Conservation (phyloP, 2,113 vertebrate species). For the Microtus pennsylvanicus region DNA sequence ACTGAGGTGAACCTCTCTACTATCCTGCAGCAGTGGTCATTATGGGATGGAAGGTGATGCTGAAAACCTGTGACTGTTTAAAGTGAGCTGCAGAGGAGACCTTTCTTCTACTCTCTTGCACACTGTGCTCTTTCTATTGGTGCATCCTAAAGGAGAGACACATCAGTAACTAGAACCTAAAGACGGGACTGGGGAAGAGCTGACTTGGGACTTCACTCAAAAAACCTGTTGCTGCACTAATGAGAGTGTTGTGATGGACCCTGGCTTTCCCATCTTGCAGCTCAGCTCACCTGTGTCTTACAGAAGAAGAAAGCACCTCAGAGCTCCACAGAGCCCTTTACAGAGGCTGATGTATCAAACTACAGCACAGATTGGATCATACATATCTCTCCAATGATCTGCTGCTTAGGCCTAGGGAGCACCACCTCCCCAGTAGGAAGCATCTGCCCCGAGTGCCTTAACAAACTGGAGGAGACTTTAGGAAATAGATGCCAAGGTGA, state of each 20-base stretch:
- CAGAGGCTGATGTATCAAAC: not conserved
- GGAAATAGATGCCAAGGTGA: not conserved
- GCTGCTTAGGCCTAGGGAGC: not conserved
- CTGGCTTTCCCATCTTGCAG: no score
- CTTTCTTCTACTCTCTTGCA: not conserved
- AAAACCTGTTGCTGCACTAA: fast-evolving
- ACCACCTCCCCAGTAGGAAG: not conserved
- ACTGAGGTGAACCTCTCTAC: not conserved
- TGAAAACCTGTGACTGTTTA: not conserved
- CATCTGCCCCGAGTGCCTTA: not conserved
- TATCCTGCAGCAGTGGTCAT: no score
- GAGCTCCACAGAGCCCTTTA: not conserved
- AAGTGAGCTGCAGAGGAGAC: no score
- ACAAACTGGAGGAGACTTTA: not conserved
- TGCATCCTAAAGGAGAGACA: fast-evolving
- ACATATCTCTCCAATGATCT: not conserved
- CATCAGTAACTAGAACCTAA: not conserved
- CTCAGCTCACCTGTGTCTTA: not conserved
- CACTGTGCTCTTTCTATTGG: not conserved
- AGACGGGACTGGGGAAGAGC: fast-evolving
- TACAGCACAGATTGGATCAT: no score
- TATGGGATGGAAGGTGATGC: fast-evolving
- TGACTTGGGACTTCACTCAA: not conserved
- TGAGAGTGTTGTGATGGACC: fast-evolving
- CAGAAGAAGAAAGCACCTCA: not conserved